A percentile compares a stretch with the other conserved stretches of the same genome.
Conservation (phyloP, 2,797 vertebrate species). For the Anguilla obscura region DNA sequence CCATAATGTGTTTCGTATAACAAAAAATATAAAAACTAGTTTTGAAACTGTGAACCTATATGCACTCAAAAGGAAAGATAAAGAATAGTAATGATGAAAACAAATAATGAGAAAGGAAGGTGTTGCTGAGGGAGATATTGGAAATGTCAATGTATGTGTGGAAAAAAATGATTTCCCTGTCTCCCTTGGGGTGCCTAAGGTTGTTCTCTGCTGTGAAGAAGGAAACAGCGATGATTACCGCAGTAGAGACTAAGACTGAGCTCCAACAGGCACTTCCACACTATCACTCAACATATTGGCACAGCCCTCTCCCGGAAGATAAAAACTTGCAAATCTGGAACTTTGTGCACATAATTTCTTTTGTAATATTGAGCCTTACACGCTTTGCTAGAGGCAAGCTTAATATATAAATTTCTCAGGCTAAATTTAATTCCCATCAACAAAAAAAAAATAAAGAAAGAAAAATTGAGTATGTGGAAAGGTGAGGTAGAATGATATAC, state of each 20-base stretch:
- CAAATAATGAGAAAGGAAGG: constrained; percentile 38
- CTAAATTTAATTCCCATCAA: constrained; percentile 36
- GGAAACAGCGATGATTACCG: constrained; percentile 34
- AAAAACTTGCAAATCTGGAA: constrained; percentile 33
- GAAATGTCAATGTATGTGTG: constrained; percentile 48
- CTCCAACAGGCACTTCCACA: constrained; percentile 32
- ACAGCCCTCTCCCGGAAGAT: constrained; percentile 38
- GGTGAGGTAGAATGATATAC: constrained; percentile 19
- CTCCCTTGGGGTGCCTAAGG: constrained; percentile 28
- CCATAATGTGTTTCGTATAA: constrained; percentile 32
- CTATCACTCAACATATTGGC: constrained; percentile 50
- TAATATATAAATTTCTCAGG: constrained; percentile 24
- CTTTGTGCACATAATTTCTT: constrained; percentile 32
- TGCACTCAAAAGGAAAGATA: constrained; percentile 47
- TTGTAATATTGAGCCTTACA: constrained; percentile 22
- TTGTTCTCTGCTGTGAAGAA: constrained; percentile 11
- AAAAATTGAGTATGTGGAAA: not conserved
- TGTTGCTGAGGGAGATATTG: constrained; percentile 45
- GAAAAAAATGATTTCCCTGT: constrained; percentile 34
- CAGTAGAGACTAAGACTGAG: constrained; percentile 35
- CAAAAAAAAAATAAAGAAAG: constrained; percentile 8
- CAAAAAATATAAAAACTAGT: constrained; percentile 30
- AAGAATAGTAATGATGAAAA: constrained; percentile 41
- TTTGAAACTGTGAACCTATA: constrained; percentile 31
- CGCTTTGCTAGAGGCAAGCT: not conserved